Conservation (phyloP, 2,888 invertebrate species). For the Altica lythri region DNA sequence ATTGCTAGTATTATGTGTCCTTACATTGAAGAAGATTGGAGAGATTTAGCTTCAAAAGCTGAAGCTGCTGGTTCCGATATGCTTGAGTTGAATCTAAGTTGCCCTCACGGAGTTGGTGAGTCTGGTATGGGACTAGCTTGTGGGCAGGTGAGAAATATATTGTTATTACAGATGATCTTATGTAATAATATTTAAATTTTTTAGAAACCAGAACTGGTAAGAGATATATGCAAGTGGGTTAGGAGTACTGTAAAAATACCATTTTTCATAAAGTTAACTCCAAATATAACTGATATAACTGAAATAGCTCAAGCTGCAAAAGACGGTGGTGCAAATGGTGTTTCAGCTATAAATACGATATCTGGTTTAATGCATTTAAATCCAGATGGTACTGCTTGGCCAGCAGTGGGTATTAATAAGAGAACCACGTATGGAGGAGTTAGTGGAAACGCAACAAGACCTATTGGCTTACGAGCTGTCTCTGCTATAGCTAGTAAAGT, state of each 20-base stretch:
- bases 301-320: constrained; percentile 88
- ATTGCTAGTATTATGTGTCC: constrained; percentile 97
- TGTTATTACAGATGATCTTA: not conserved
- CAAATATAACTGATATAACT: constrained; percentile 94
- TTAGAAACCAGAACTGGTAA: constrained; percentile 84
- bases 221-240: constrained; percentile 91
- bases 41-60: constrained; percentile 74
- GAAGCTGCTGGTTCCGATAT: constrained; percentile 90
- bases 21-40: constrained; percentile 88
- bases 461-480: constrained; percentile 90
- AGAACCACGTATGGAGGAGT: constrained; percentile 94
- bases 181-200: constrained; percentile 13
- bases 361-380: constrained; percentile 90
- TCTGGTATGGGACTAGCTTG: constrained; percentile 98
- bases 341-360: constrained; percentile 97
- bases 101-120: constrained; percentile 99
- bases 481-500: constrained; percentile 83
- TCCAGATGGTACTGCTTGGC: constrained; percentile 88
- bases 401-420: constrained; percentile 80
- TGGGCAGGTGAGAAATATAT: constrained; percentile 75
- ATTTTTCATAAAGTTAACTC: constrained; percentile 96
- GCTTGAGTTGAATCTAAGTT: constrained; percentile 93
- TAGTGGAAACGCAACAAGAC: constrained; percentile 88
- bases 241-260: constrained; percentile 85
- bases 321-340: constrained; percentile 89